Percentiles rank a stretch among this genome's conserved stretches.
phyloP scores from a whole-genome alignment of 1,140 invertebrate genomes.

The Goniozus legneri region DNA sequence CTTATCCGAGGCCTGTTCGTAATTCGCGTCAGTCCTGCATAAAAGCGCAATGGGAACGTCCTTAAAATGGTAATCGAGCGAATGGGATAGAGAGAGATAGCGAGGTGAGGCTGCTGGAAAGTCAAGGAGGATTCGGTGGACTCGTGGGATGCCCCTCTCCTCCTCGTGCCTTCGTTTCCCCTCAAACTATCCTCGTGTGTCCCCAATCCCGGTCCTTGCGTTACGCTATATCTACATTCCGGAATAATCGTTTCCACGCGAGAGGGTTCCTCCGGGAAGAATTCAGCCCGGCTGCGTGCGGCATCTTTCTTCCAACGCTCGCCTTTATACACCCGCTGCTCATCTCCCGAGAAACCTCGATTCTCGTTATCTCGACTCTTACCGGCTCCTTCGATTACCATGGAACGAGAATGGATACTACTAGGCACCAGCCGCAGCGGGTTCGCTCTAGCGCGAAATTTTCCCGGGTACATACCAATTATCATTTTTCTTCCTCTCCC shows the following conservation, averaged over 20 bases:
- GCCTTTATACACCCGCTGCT: too few relatives aligned
- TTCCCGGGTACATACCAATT: too few relatives aligned
- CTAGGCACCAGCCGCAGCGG: too few relatives aligned
- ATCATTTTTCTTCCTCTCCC: too few relatives aligned
- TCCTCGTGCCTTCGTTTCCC: neutral
- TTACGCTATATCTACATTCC: too few relatives aligned
- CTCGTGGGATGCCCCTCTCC: conserved; percentile 7
- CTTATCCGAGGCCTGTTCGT: too few relatives aligned
- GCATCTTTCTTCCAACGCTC: conserved; percentile 1
- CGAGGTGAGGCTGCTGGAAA: conserved; percentile 1
- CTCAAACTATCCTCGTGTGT: conserved; percentile 7
- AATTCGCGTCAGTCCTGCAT: too few relatives aligned
- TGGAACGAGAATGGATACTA: too few relatives aligned
- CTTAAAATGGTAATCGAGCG: neutral
- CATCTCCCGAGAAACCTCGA: conserved; percentile 16
- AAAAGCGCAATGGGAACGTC: neutral
- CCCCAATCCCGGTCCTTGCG: too few relatives aligned
- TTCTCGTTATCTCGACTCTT: conserved; percentile 24
- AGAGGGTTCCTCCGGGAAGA: conserved; percentile 14
- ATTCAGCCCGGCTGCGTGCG: conserved; percentile 4
- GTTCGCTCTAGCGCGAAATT: too few relatives aligned
- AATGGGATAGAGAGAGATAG: too few relatives aligned
- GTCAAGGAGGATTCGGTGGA: conserved; percentile 6
- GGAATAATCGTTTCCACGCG: conserved; percentile 21
- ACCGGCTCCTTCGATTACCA: conserved; percentile 8